Percentiles rank a stretch among this genome's conserved stretches.
Conservation (phyloP, 2,888 invertebrate genomes). For the Ptycholaimellus sp. region DNA sequence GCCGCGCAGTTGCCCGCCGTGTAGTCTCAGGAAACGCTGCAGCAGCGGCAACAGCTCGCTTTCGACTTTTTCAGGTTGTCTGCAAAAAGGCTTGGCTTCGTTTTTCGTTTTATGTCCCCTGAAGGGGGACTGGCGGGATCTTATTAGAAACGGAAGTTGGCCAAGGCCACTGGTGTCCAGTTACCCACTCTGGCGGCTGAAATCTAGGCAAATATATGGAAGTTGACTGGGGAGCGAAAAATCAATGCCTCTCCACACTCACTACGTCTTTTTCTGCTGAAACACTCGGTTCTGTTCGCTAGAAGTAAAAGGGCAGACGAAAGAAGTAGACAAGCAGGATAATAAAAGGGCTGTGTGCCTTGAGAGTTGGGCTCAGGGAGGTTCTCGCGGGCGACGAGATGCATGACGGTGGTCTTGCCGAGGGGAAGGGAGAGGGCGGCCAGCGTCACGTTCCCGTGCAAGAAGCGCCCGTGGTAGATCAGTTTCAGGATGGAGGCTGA, state of each 20-base stretch:
- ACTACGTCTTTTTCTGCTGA: no score
- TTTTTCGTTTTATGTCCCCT: neutral
- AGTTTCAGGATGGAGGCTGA: constrained; percentile 72
- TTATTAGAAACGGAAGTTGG: neutral
- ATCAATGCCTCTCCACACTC: no score
- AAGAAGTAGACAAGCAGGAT: neutral
- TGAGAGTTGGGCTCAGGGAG: constrained; percentile 74
- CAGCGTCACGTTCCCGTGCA: constrained; percentile 70
- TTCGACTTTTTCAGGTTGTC: constrained; percentile 20
- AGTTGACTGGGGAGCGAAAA: no score
- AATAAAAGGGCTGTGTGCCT: constrained; percentile 8
- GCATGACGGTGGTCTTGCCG: constrained; percentile 98
- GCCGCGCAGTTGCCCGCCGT: neutral
- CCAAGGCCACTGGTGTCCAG: no score
- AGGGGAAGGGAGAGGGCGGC: constrained; percentile 71
- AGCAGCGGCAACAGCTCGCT: constrained; percentile 18
- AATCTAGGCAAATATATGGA: no score
- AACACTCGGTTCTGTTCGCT: no score
- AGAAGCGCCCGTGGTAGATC: constrained; percentile 96
- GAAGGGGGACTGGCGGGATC: no score
- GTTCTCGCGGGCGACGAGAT: constrained; percentile 94
- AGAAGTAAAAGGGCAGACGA: neutral
- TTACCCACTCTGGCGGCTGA: no score
- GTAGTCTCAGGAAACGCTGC: constrained; percentile 11
- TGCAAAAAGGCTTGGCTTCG: constrained; percentile 9